These are phyloP conservation scores for Acromyrmex charruanus DNA, from an alignment of 1,140 invertebrate genomes.

Conservation along the genomic window DNA sequence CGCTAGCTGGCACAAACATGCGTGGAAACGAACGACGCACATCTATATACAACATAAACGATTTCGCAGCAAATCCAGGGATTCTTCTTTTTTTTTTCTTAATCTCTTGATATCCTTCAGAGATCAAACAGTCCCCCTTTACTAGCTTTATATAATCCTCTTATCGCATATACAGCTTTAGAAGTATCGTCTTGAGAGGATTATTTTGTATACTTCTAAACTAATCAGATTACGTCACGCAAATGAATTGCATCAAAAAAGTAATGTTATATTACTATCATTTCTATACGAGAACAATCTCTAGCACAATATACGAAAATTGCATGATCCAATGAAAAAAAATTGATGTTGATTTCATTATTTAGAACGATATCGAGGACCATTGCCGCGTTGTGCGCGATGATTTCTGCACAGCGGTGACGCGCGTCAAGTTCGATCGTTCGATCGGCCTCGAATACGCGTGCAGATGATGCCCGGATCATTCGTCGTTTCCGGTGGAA, in stretches of 20 bases:
- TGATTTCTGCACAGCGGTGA: constrained; percentile 9
- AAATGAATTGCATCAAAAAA: background rate
- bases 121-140: background rate
- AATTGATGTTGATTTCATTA: background rate
- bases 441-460: background rate
- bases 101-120: background rate
- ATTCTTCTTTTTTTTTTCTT: background rate
- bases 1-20: background rate
- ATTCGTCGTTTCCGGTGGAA: constrained; percentile 22
- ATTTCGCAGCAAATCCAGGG: background rate
- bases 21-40: constrained; percentile 20
- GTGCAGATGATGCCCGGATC: background rate
- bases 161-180: constrained; percentile 36
- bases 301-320: no score
- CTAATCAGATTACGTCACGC: constrained; percentile 14
- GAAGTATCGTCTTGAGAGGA: constrained; percentile 18
- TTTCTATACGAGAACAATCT: background rate
- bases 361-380: background rate
- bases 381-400: background rate
- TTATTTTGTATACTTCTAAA: constrained; percentile 20
- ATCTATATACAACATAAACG: background rate
- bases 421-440: background rate
- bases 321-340: no score
- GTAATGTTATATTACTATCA: background rate
- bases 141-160: constrained; percentile 20